A percentile compares a stretch with the other conserved stretches of the same genome.
These are phyloP conservation scores for Ophion ellenae DNA, from an alignment of 2,888 invertebrate species.

Conservation along the genomic window DNA sequence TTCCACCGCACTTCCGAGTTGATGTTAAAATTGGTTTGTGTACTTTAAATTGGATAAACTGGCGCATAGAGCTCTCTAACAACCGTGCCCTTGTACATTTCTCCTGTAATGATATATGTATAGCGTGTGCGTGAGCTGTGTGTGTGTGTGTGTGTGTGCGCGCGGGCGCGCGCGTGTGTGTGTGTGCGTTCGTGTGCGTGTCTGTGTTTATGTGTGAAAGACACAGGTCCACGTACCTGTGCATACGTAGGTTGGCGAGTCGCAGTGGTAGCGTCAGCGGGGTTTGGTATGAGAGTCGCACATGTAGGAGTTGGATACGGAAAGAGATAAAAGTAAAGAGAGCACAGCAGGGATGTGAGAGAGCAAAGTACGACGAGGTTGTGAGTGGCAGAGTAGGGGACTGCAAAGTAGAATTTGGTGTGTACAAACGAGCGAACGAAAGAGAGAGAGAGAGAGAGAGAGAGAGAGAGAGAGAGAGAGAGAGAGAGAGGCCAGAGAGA, in stretches of 20 bases:
- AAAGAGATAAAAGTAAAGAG: conserved; percentile 22
- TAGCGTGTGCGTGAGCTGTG: neutral
- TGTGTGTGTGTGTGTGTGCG: neutral
- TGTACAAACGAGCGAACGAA: conserved; percentile 10
- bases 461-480: neutral
- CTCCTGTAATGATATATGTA: neutral
- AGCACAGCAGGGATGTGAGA: conserved; percentile 8
- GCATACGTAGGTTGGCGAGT: neutral
- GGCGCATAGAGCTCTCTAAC: conserved; percentile 26
- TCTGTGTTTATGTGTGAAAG: conserved; percentile 10
- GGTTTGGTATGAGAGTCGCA: conserved; percentile 25
- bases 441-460: conserved; percentile 4
- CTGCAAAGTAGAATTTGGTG: conserved; percentile 31
- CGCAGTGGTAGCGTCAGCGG: too few species aligned
- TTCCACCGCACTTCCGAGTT: neutral
- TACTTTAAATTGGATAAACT: conserved; percentile 34
- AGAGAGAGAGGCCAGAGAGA: neutral
- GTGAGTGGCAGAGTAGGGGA: neutral
- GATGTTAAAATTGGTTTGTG: neutral
- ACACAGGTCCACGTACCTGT: neutral
- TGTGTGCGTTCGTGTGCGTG: neutral
- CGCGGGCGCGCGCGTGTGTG: too few species aligned
- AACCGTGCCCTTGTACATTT: conserved; percentile 1
- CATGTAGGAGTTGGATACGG: neutral
- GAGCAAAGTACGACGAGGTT: neutral